Evolutionary conservation across 2,797 vertebrate species (phyloP).

Genomic region (Takifugu rubripes): DNA sequence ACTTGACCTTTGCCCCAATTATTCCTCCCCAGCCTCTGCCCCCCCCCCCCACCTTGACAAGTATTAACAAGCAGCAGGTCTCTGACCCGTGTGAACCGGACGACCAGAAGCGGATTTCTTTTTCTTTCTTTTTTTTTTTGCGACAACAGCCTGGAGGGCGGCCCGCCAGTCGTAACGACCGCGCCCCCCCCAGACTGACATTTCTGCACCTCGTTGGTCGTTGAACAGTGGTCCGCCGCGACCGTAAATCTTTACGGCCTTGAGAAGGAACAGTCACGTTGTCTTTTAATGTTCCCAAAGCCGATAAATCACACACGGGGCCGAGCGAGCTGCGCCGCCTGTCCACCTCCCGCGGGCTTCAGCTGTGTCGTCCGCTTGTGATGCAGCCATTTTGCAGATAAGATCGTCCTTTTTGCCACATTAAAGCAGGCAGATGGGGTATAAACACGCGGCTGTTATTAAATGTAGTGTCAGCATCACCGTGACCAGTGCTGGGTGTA

Average conservation of each 20-base stretch:
- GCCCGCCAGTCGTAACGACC: constrained; percentile 30
- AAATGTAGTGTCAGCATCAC: too few species aligned
- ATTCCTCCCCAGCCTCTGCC: constrained; percentile 26
- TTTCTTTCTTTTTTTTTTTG: constrained; percentile 10
- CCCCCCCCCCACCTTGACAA: constrained; percentile 31
- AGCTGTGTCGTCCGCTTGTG: constrained; percentile 21
- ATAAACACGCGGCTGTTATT: constrained; percentile 7
- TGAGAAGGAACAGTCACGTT: constrained; percentile 12
- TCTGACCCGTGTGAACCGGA: constrained; percentile 40
- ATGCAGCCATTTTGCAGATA: constrained; percentile 11
- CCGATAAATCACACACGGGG: constrained; percentile 24
- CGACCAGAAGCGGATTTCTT: constrained; percentile 37
- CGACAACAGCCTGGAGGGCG: constrained; percentile 48
- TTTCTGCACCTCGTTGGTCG: constrained; percentile 16
- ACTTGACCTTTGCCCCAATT: constrained; percentile 52
- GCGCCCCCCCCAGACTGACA: constrained; percentile 28
- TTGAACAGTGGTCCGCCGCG: constrained; percentile 3
- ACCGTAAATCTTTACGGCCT: constrained; percentile 17
- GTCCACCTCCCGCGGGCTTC: constrained; percentile 13
- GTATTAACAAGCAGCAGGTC: constrained; percentile 50
- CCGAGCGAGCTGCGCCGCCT: background rate
- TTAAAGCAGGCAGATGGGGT: constrained; percentile 8
- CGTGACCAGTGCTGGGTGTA: too few species aligned
- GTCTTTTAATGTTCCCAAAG: constrained; percentile 17
- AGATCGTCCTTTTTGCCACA: too few species aligned